Base-by-base conservation (phyloP, 1,140 invertebrate genomes). In the Pseudomyrmex flavicornis region DNA sequence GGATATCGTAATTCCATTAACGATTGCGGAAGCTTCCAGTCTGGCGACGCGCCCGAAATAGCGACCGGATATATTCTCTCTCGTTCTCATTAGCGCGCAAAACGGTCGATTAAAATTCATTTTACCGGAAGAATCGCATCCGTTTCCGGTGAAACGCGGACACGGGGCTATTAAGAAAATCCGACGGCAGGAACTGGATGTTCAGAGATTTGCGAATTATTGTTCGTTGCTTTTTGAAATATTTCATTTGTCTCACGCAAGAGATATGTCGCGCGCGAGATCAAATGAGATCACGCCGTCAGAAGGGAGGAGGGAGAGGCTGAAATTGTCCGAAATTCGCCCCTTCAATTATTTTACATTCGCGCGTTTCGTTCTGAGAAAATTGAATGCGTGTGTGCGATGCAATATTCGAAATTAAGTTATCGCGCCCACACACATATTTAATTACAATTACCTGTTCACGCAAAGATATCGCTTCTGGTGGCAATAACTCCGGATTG, bases 401-500 rank as follows among this genome's bases (percentile, higher is more conserved):
- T 35, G 35, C 35, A 35, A 35, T 35, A 7, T 35, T 35, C 35
- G 7, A 35, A 35, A 35, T 35, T 35, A 4, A 35, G 35, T 35
- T 35, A 35, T 35, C 35, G 35, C 35, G 0, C 5, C 5, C 9
- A n/a, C 2, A 48, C 26, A 35, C n/a, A 26, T 20, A 22, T 58
- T 13, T 46, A 9, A 2, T 46, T 46, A 44, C 48, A 7, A 85
- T 77, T 87, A 93, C 92, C 76, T 88, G 72, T 35, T 92, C 90
- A 15, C 76, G 95, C 52, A 97, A 90, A 0, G 95, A 95, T 13
- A 95, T 92, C 0, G 96, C 95, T 86, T 96, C 96, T 1, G 96
- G 95, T 7, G 97, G 97, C 56, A 97, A 89, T 68, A 96, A 91
- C 10, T 97, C 95, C 3, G 95, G 94, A 94, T 96, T 95, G 86